These are phyloP conservation scores for Mionectes macconnelli DNA, from an alignment of 2,113 vertebrate species.

Conservation along the genomic window DNA sequence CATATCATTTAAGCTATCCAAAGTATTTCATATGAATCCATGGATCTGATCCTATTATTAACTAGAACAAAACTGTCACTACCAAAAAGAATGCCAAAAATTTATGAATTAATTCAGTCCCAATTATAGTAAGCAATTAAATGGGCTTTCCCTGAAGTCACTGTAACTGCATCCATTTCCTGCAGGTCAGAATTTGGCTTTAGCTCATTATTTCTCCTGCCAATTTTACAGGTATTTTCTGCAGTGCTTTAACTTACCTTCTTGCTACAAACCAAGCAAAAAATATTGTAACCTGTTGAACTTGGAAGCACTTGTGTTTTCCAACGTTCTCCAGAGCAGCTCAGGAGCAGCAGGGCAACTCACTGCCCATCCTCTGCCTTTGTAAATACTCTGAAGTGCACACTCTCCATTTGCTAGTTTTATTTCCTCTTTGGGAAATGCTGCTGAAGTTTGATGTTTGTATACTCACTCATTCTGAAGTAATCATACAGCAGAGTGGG, in stretches of 20 bases:
- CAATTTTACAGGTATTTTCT: background rate
- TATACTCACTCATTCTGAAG: background rate
- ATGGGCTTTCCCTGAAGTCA: background rate
- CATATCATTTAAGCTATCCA: background rate
- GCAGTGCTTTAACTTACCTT: background rate
- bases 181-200: background rate
- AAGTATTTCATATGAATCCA: background rate
- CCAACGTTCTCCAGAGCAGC: background rate
- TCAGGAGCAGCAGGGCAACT: background rate
- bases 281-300: background rate
- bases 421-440: background rate
- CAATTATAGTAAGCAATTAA: background rate
- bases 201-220: background rate
- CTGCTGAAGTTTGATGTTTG: background rate
- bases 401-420: background rate
- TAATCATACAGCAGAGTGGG: background rate
- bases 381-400: background rate
- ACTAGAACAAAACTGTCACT: background rate
- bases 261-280: background rate
- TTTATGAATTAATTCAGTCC: background rate
- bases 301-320: background rate
- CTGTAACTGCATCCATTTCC: background rate
- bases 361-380: background rate
- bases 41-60: background rate
- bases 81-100: background rate